A percentile compares a stretch with the other conserved stretches of the same genome.
phyloP scores from a whole-genome alignment of 2,888 invertebrate genomes.

The Asteroscopus sphinx region DNA sequence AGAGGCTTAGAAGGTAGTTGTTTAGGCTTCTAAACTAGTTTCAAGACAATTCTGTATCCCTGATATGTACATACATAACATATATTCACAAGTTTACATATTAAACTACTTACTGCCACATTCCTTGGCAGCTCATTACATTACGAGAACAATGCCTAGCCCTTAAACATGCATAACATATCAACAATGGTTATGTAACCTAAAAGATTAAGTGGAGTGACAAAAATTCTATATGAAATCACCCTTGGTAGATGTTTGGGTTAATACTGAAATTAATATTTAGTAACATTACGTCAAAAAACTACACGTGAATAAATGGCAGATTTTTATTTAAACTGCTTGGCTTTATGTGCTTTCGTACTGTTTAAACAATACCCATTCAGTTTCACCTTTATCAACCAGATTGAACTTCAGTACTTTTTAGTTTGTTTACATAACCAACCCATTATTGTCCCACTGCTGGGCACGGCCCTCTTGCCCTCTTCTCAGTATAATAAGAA shows the following conservation, averaged over 20 bases:
- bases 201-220: conserved; percentile 6
- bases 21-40: conserved; percentile 24
- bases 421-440: too few relatives aligned
- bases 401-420: too few relatives aligned
- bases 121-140: conserved; percentile 4
- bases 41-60: conserved; percentile 18
- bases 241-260: conserved; percentile 3
- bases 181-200: conserved; percentile 15
- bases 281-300: background rate
- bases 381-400: too few relatives aligned
- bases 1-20: conserved; percentile 16
- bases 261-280: background rate
- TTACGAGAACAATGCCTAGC: conserved; percentile 12
- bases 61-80: conserved; percentile 16
- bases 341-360: too few relatives aligned
- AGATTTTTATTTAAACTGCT: too few relatives aligned
- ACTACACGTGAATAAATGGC: too few relatives aligned
- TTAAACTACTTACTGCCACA: conserved; percentile 18
- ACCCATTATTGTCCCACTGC: too few relatives aligned
- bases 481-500: too few relatives aligned
- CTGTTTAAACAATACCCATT: too few relatives aligned
- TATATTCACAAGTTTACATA: conserved; percentile 32
- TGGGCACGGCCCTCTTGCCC: too few relatives aligned
- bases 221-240: conserved; percentile 11
- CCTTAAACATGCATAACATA: conserved; percentile 19